Percentiles rank a stretch among this genome's conserved stretches.
phyloP scores from a whole-genome alignment of 2,888 invertebrate species.

The Mythimna loreyi region DNA sequence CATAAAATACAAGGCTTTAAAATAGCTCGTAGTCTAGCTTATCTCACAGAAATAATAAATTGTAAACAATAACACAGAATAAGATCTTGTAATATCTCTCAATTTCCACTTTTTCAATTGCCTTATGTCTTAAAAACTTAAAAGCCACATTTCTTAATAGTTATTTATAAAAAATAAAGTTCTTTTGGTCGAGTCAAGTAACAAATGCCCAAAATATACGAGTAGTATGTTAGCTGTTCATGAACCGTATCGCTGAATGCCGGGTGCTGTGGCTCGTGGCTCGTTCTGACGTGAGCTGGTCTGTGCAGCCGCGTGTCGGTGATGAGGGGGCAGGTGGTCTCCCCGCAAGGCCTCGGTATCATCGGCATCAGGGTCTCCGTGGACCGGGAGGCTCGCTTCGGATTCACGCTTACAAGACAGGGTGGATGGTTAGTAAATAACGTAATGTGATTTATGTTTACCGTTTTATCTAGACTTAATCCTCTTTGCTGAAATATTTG shows the following conservation, averaged over 20 bases:
- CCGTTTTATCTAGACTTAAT: constrained; percentile 3
- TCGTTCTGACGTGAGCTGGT: constrained; percentile 80
- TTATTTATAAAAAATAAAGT: background rate
- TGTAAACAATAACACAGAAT: background rate
- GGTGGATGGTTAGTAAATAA: constrained; percentile 96
- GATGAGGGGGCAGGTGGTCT: constrained; percentile 99
- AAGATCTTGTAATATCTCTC: background rate
- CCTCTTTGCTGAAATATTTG: background rate
- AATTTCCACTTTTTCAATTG: background rate
- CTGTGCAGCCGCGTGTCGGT: constrained; percentile 98
- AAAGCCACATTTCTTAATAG: background rate
- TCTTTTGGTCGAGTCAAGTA: background rate
- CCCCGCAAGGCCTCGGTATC: constrained; percentile 98
- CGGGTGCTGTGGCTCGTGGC: constrained; percentile 71
- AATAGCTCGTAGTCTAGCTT: constrained; percentile 13
- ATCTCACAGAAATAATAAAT: background rate
- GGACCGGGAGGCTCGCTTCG: constrained; percentile 97
- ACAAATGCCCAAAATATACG: background rate
- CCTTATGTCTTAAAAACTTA: background rate
- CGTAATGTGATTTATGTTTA: background rate
- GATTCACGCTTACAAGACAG: constrained; percentile 98
- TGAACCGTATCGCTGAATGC: constrained; percentile 76
- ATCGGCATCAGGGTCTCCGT: constrained; percentile 99
- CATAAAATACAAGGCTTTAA: constrained; percentile 19
- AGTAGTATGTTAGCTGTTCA: constrained; percentile 25